phyloP scores from a whole-genome alignment of 2,113 vertebrate species.

The Siniperca knerii region DNA sequence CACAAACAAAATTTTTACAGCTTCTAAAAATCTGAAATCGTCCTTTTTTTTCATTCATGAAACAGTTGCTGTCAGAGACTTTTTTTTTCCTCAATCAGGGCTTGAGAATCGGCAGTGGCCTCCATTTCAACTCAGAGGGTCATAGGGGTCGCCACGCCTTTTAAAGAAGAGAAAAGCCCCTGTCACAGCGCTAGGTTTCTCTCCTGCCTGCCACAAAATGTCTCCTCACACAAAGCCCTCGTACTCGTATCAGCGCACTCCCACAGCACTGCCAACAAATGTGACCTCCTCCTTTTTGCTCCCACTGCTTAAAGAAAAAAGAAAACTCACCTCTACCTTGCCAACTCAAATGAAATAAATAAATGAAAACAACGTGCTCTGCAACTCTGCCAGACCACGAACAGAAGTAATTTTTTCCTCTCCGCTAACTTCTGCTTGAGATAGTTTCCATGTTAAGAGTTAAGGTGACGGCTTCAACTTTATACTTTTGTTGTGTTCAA shows the following conservation, averaged over 20 bases:
- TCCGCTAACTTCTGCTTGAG: constrained; percentile 63
- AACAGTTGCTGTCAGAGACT: constrained; percentile 17
- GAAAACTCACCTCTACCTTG: constrained; percentile 68
- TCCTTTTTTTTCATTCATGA: background rate
- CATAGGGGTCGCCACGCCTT: constrained; percentile 73
- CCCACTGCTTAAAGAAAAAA: constrained; percentile 58
- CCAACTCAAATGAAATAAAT: constrained; percentile 70
- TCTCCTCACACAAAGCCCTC: constrained; percentile 78
- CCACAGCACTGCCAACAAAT: constrained; percentile 69
- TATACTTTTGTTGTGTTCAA: constrained; percentile 63
- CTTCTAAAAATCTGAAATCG: constrained; percentile 2
- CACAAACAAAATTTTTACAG: constrained; percentile 6
- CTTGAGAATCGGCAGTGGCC: constrained; percentile 64
- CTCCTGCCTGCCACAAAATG: constrained; percentile 75
- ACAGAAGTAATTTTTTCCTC: constrained; percentile 37
- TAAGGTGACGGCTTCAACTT: constrained; percentile 77
- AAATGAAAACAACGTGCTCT: constrained; percentile 67
- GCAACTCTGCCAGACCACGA: constrained; percentile 60
- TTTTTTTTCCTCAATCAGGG: constrained; percentile 16
- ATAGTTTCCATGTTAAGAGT: constrained; percentile 67
- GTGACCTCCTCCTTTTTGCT: constrained; percentile 73
- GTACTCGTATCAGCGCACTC: constrained; percentile 59
- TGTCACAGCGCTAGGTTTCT: constrained; percentile 65
- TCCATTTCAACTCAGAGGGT: constrained; percentile 79
- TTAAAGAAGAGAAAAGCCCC: constrained; percentile 74